Evolutionary conservation across 2,797 vertebrate species (phyloP).

Genomic region (Podarcis siculus): DNA sequence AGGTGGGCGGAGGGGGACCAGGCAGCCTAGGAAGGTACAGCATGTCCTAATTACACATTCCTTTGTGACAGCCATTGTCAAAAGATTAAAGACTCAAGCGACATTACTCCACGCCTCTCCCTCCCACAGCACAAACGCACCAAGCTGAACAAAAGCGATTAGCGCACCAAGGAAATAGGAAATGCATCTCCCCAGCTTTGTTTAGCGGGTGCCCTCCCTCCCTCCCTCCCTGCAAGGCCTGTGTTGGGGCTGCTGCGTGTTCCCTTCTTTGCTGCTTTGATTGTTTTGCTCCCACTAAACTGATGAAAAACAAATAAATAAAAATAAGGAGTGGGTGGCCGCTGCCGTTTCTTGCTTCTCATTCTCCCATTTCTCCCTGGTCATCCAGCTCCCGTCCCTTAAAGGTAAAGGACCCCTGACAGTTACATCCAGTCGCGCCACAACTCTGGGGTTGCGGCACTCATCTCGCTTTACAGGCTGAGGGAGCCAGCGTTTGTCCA

Average conservation of each 20-base stretch:
- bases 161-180: neutral
- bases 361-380: neutral
- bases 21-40: constrained; percentile 12
- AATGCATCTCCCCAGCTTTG: constrained; percentile 15
- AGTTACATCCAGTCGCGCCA: too few species aligned
- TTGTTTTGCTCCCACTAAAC: neutral
- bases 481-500: too few species aligned
- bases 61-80: constrained; percentile 18
- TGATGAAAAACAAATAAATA: neutral
- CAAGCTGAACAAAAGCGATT: neutral
- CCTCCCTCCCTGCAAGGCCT: neutral
- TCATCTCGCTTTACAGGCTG: too few species aligned
- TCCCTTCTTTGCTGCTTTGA: neutral
- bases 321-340: neutral
- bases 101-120: neutral
- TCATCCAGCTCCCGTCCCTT: neutral
- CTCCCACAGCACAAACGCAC: neutral
- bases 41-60: constrained; percentile 51
- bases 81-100: constrained; percentile 53
- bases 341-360: neutral
- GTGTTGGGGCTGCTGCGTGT: neutral
- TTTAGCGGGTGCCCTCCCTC: neutral
- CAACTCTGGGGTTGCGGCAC: too few species aligned
- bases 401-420: neutral
- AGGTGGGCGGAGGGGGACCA: neutral